Evolutionary conservation across 2,888 invertebrate genomes (phyloP).

Genomic region (Fabriciana adippe): DNA sequence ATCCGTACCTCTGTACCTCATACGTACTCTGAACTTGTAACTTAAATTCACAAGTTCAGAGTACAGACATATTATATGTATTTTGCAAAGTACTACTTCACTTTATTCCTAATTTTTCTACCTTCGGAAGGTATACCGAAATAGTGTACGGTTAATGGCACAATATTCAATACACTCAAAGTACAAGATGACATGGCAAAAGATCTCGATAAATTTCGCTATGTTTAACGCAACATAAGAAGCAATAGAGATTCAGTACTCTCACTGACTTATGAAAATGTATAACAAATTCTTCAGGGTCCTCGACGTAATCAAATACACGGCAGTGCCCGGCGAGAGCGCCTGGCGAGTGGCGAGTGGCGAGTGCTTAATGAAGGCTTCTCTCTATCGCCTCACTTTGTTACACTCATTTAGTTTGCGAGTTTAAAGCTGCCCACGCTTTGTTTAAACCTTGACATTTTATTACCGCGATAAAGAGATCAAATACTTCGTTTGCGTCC

Average conservation of each 20-base stretch:
- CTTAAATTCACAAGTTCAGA: no score
- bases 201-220: background rate
- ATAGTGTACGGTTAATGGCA: background rate
- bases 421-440: background rate
- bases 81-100: background rate
- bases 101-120: background rate
- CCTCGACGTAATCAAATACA: conserved; percentile 15
- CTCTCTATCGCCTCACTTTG: background rate
- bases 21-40: no score
- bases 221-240: background rate
- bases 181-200: background rate
- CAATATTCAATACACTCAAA: background rate
- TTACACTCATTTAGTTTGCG: conserved; percentile 10
- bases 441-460: conserved; percentile 16
- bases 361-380: background rate
- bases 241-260: background rate
- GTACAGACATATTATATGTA: no score
- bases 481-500: background rate
- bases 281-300: background rate
- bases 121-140: no score
- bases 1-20: no score
- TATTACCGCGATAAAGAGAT: background rate
- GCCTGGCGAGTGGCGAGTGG: conserved; percentile 3
- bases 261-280: conserved; percentile 1
- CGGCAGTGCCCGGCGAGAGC: background rate